Conservation (phyloP, 1,140 invertebrate species). For the Galleria mellonella region DNA sequence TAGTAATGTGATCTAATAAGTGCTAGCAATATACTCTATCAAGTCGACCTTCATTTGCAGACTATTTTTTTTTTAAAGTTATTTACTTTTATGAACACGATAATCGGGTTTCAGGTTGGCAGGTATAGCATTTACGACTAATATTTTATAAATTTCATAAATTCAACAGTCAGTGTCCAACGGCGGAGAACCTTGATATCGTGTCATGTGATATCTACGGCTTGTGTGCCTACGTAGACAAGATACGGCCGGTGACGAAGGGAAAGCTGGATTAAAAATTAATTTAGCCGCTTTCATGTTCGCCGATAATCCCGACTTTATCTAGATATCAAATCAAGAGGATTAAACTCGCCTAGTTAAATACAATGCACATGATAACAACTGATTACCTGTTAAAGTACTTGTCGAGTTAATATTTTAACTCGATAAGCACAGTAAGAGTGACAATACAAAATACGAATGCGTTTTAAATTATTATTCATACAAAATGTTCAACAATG, state of each 20-base stretch:
- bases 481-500: neutral
- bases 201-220: too few species aligned
- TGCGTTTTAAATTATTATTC: neutral
- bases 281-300: constrained; percentile 68
- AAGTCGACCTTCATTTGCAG: too few species aligned
- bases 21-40: too few species aligned
- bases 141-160: too few species aligned
- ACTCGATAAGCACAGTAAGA: neutral
- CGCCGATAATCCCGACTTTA: constrained; percentile 65
- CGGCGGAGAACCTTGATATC: too few species aligned
- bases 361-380: constrained; percentile 59
- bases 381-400: constrained; percentile 32
- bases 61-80: too few species aligned
- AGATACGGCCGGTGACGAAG: constrained; percentile 48
- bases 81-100: too few species aligned
- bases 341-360: constrained; percentile 63
- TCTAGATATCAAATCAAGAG: constrained; percentile 63
- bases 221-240: constrained; percentile 18
- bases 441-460: neutral
- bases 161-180: too few species aligned
- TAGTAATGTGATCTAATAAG: too few species aligned
- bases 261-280: constrained; percentile 67
- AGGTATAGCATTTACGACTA: too few species aligned
- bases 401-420: constrained; percentile 5
- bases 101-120: too few species aligned